Base-by-base conservation (phyloP, 2,888 invertebrate genomes). In the Poecilobothrus nobilitatus region DNA sequence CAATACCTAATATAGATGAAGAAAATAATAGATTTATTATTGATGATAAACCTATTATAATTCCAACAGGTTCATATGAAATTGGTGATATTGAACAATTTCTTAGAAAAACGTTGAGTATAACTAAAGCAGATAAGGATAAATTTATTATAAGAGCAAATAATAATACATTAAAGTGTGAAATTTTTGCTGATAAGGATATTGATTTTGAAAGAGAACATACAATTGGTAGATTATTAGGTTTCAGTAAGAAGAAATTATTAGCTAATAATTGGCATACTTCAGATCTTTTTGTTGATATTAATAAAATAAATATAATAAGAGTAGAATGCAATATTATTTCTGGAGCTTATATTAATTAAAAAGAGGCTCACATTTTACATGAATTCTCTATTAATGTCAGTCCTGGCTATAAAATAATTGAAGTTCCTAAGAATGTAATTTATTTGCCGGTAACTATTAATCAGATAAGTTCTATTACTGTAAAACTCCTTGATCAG, bases 1-100 rank as follows among this genome's bases (percentile, higher is more conserved):
- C 70, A n/a, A 72, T 79, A 68, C 76, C 77, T 2, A 80, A 79
- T 72, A 73, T 80, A 1, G 76, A 79, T 71, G 71, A 72, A 53
- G 71, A 70, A 63, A 76, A 78, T 70, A 78, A 78, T 71, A 75
- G 74, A 69, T 76, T 79, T 72, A 74, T 75, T 70, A 18, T 69
- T 27, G 69, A 69, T 64, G 63, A 75, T 61, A 67, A 74, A 67
- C 70, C 71, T 37, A 66, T 77, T 18, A 71, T 63, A 18, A 73
- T 78, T 67, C 75, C 76, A 41, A 72, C 68, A 6, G 77, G 78
- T 33, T 73, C 76, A 15, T 77, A 78, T 71, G 76, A 78, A 73
- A 72, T 78, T 65, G 71, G 73, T 27, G 76, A 77, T 71, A 74
- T 78, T 34, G 73, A 74, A 68, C 72, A 69, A 63, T 74, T 72